Base-by-base conservation (phyloP, 2,888 invertebrate species). In the Athrips mouffetella region DNA sequence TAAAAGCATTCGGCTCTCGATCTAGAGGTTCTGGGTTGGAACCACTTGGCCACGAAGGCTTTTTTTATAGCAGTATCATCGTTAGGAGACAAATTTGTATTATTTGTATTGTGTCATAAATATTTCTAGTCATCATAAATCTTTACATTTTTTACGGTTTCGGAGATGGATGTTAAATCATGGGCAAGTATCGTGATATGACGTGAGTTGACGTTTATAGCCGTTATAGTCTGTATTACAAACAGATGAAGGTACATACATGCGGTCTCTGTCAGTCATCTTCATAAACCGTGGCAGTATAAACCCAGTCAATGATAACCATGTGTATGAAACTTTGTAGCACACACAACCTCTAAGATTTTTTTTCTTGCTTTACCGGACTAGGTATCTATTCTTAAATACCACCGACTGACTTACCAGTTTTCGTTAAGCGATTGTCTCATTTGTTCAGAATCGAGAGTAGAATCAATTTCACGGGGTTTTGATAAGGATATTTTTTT, bases 211-310 rank as follows among this genome's bases (percentile, higher is more conserved):
- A 42, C 42, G 13, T 42, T 42, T 42, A 42, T 29, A 16, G 18
- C 29, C 18, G 37, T 42, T 42, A 42, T 29, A 16, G 18, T 20
- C 18, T 27, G 33, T 8, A 20, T 20, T 39, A 39, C 21, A 23
- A 39, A 47, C 47, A 47, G 39, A 47, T 29, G 47, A 21, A 45
- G 18, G 23, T 39, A 39, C 27, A 20, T 20, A 20, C 7, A 15
- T 45, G 30, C 29, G 39, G 39, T 25, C 18, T 35, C n/a, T 18
- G 45, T 46, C 25, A 31, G 29, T 15, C 21, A 47, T 47, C 37
- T 47, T 39, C 39, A 39, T 47, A 47, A 37, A 47, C 15, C 39
- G n/a, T 6, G 29, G 18, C 40, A 33, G 16, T 33, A 33, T 15
- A 33, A 15, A 7, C 33, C 21, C 37, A 13, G 20, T n/a, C 4